phyloP scores from a whole-genome alignment of 2,797 vertebrate species.

The Australoheros facetus region DNA sequence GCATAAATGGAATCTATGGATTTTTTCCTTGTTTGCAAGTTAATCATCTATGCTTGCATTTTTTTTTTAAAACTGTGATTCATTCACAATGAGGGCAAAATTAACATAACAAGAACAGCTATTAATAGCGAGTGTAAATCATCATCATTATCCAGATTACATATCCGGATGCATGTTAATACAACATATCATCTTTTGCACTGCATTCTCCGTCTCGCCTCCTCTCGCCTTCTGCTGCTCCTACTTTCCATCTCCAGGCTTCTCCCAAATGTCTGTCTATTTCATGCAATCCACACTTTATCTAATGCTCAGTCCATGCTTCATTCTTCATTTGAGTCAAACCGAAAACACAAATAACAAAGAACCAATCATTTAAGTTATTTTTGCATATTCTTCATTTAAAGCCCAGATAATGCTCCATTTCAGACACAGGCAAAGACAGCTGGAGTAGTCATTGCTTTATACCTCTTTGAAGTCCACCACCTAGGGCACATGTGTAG shows the following conservation, averaged over 20 bases:
- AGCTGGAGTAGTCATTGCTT: neutral
- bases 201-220: neutral
- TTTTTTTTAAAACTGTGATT: neutral
- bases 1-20: neutral
- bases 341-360: neutral
- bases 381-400: neutral
- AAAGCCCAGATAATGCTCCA: neutral
- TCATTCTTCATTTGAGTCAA: neutral
- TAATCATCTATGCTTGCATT: neutral
- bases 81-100: neutral
- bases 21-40: neutral
- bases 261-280: neutral
- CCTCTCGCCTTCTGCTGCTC: neutral
- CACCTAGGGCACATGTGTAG: neutral
- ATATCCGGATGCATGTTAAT: neutral
- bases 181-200: neutral
- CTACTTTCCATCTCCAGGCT: neutral
- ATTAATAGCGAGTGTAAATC: neutral
- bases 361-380: neutral
- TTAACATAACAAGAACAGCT: neutral
- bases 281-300: neutral
- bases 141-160: constrained; percentile 5
- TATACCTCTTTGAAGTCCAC: neutral
- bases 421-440: neutral
- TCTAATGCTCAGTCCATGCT: neutral